Evolutionary conservation across 2,113 vertebrate species (phyloP), one percentile per base, ranked within the genome.

Genomic region (Tor tambroides): DNA sequence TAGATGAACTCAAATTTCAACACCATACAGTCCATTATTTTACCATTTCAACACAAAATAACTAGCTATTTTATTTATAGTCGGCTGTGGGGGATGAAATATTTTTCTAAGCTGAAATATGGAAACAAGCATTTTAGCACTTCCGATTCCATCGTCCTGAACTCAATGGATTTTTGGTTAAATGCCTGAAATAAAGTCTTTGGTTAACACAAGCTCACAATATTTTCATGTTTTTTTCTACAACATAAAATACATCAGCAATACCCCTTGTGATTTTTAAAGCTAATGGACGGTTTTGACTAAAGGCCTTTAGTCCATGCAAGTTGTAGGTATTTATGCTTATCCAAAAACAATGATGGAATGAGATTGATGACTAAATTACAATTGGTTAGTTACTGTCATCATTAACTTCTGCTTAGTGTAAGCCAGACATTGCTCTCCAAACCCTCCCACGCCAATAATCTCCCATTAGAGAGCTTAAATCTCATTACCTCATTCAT

Each of bases 401-500:
- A 89, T 89, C 86, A 86, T 90, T 88, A 90, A 87, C 80, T 86
- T 74, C 84, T 83, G 35, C 38, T 86, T 83, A 87, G 89, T 82
- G 61, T 84, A 77, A 87, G 41, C 80, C 88, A 86, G 88, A 81
- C 84, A 80, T 65, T 74, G 32, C 41, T 87, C 5, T 83, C 41
- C 54, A 71, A 80, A n/a, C 51, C 91, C 88, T 88, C 87, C 90
- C 89, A 90, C 88, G 89, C 89, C 65, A 91, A 91, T 91, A 89
- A 92, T 87, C 84, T 91, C 90, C 90, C 91, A 92, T 92, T 92
- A 85, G 83, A 91, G 88, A 89, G 76, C 91, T 93, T 87, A 89
- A 91, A 88, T 88, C 82, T 90, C 80, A 85, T 94, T 93, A 88
- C 89, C 92, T 85, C 81, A 84, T 92, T 93, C 93, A 92, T 84